Conservation (phyloP, 2,113 vertebrate species). For the Paratilapia polleni region DNA sequence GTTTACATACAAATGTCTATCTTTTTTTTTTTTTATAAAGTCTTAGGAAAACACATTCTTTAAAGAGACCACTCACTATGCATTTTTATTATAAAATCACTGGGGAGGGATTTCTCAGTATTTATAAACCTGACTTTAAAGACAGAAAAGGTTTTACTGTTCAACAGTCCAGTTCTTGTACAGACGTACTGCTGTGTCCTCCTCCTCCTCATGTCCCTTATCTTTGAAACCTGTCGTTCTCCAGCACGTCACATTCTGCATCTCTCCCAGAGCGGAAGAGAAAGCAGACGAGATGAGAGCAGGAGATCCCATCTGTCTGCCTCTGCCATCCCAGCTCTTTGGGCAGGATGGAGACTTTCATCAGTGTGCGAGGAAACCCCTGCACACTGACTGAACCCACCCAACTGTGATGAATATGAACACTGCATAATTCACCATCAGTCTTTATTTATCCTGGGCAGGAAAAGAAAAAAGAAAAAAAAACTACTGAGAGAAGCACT, state of each 20-base stretch:
- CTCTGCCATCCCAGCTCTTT: background rate
- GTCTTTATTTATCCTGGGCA: conserved; percentile 30
- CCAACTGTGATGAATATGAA: conserved; percentile 14
- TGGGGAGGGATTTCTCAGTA: background rate
- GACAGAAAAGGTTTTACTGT: background rate
- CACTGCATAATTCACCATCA: conserved; percentile 38
- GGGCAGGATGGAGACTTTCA: conserved; percentile 8
- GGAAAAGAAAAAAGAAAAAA: too few relatives aligned
- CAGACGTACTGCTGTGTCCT: background rate
- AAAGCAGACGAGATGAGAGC: background rate
- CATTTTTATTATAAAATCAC: background rate
- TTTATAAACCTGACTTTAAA: background rate
- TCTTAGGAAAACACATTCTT: background rate
- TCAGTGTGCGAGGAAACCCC: conserved; percentile 21
- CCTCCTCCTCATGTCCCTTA: background rate
- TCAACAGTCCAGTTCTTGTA: background rate
- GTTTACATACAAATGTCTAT: background rate
- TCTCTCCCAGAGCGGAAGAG: conserved; percentile 1
- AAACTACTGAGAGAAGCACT: background rate
- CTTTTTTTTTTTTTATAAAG: background rate
- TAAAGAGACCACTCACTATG: background rate
- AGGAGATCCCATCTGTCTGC: conserved; percentile 25
- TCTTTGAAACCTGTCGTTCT: background rate
- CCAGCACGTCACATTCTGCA: conserved; percentile 3
- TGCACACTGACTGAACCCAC: background rate